These are phyloP conservation scores for Aselliscus stoliczkanus DNA, from an alignment of 2,797 vertebrate genomes.

Conservation along the genomic window DNA sequence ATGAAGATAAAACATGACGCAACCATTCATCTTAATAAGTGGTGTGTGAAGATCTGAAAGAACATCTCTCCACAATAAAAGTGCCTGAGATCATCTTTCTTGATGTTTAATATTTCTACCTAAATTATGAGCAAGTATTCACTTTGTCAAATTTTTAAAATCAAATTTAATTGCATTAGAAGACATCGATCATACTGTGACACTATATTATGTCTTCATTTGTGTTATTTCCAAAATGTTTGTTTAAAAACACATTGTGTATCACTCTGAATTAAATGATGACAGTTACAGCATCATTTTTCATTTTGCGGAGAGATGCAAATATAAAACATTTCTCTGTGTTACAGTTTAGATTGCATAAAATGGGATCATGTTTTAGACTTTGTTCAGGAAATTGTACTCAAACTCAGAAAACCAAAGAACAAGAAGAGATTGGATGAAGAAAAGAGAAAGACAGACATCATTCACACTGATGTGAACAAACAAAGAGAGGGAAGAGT, in stretches of 20 bases:
- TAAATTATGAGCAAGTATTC: conserved; percentile 56
- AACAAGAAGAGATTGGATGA: not conserved
- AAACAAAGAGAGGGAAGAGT: not conserved
- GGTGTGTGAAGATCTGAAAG: conserved; percentile 30
- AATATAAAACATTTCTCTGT: conserved; percentile 16
- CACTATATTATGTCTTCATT: conserved; percentile 55
- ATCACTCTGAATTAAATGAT: conserved; percentile 33
- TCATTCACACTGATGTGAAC: not conserved
- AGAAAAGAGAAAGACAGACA: not conserved
- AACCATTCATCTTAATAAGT: conserved; percentile 57
- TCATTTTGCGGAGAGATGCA: conserved; percentile 49
- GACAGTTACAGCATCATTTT: conserved; percentile 23
- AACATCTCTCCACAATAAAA: conserved; percentile 15
- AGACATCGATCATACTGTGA: conserved; percentile 23
- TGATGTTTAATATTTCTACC: conserved; percentile 26
- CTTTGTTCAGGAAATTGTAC: not conserved
- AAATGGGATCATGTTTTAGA: conserved; percentile 44
- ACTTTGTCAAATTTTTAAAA: conserved; percentile 58
- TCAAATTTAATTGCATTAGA: conserved; percentile 61
- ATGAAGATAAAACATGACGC: conserved; percentile 40
- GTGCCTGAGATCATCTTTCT: not conserved
- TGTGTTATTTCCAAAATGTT: conserved; percentile 48
- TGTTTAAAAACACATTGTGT: conserved; percentile 58
- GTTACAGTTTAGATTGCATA: conserved; percentile 41
- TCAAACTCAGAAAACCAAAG: conserved; percentile 26